These are phyloP conservation scores for Oscheius onirici DNA, from an alignment of 2,888 invertebrate species.

Conservation along the genomic window DNA sequence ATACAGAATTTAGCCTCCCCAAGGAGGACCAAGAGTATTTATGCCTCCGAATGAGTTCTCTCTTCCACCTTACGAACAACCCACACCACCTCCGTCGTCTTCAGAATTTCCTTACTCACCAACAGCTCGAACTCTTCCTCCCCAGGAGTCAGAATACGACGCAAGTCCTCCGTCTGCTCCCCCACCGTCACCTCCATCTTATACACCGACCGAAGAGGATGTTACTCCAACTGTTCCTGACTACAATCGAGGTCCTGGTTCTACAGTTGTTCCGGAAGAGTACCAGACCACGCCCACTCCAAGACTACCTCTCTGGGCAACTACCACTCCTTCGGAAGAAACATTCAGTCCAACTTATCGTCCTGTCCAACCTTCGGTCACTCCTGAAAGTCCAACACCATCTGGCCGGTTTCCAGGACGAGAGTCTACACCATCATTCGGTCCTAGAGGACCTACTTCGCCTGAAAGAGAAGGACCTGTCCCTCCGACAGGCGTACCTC, in stretches of 20 bases:
- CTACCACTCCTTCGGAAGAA: background rate
- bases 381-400: background rate
- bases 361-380: constrained; percentile 40
- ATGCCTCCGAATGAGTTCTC: constrained; percentile 26
- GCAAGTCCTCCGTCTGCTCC: constrained; percentile 36
- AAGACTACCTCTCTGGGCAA: constrained; percentile 18
- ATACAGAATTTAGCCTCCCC: background rate
- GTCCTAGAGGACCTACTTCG: background rate
- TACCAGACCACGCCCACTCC: constrained; percentile 37
- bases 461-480: background rate
- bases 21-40: constrained; percentile 20
- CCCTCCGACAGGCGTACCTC: background rate
- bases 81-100: background rate
- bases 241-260: constrained; percentile 5
- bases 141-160: background rate
- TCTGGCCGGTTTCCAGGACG: background rate
- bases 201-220: constrained; percentile 10
- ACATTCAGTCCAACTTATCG: constrained; percentile 37
- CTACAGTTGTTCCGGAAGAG: background rate
- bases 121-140: constrained; percentile 27
- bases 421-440: background rate
- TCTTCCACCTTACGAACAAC: background rate
- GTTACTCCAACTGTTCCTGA: constrained; percentile 7
- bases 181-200: constrained; percentile 32
- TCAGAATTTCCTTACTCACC: constrained; percentile 10